These are phyloP conservation scores for Thelaira solivaga DNA, from an alignment of 2,888 invertebrate genomes.

Conservation along the genomic window DNA sequence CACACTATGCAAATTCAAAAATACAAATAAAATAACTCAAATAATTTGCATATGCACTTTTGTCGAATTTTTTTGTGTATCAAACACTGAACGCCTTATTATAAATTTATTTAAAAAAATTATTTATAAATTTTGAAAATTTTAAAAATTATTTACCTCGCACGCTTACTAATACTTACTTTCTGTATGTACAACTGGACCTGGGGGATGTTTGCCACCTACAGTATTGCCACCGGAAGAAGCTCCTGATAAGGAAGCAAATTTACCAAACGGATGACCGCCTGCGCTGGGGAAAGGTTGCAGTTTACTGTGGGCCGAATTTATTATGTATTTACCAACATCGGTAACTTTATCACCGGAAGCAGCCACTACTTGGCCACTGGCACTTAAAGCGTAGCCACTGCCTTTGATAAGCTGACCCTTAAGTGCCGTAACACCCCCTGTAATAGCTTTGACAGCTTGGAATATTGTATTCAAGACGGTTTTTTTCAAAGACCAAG, in stretches of 20 bases:
- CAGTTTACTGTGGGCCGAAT: slow-evolving; percentile 83
- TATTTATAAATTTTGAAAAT: background rate
- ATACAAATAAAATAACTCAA: no score
- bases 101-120: background rate
- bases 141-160: background rate
- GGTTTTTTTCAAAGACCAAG: slow-evolving; percentile 88
- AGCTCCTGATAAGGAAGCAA: slow-evolving; percentile 73
- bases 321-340: slow-evolving; percentile 87
- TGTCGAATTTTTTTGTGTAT: no score
- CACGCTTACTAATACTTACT: slow-evolving; percentile 70
- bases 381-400: slow-evolving; percentile 82
- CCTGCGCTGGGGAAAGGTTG: slow-evolving; percentile 70
- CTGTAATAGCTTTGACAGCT: slow-evolving; percentile 92
- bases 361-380: slow-evolving; percentile 83
- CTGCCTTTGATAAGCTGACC: slow-evolving; percentile 92
- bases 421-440: slow-evolving; percentile 91
- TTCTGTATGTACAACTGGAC: slow-evolving; percentile 73
- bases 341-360: slow-evolving; percentile 89
- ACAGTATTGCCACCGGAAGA: slow-evolving; percentile 73
- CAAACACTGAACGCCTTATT: no score
- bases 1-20: no score
- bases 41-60: no score
- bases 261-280: slow-evolving; percentile 70
- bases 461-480: slow-evolving; percentile 89
- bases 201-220: slow-evolving; percentile 60